Base-by-base conservation (phyloP, 2,888 invertebrate genomes). In the Scaptomyza reducta region DNA sequence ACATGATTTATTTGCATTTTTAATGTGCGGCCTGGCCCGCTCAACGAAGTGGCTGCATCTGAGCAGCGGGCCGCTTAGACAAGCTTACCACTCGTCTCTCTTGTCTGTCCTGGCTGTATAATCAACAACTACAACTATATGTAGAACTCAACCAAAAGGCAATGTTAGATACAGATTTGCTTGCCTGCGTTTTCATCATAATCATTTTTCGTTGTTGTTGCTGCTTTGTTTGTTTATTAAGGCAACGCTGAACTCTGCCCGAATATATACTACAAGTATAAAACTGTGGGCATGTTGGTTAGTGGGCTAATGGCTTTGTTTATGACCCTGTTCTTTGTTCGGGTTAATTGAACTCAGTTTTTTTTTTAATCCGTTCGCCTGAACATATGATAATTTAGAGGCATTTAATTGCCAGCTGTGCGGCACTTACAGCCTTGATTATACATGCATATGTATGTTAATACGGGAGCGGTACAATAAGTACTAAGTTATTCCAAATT, bases 1-100 rank as follows among this genome's bases (percentile, higher is more conserved):
- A 87, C 79, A 84, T 87, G 84, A 86, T 87, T 88, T 86, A 88
- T 89, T 86, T 84, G 84, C 84, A 86, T 89, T 86, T 83, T 80
- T 79, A 83, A 82, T 86, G 78, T 79, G 74, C 79, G 60, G 75
- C 66, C 62, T 55, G 59, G 79, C 70, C 70, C 40, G 77, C 58
- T 67, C 54, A 50, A 67, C 71, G 55, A 62, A 71, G 75, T 62
- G 65, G 71, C 68, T 50, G 71, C 74, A 65, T 41, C 70, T 40
- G 42, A 44, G 27, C 51, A 44, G 45, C 49, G 55, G 63, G 66
- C 79, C 66, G 76, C 76, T 80, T 73, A 80, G 81, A 84, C 79
- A 67, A 78, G 75, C 70, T 84, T 75, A 74, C 46, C 56, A 60
- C 18, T 22, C 46, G 27, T 16, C 18, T 44, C 18, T 44, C 16